These are phyloP conservation scores for Presbytis comata DNA, from an alignment of 2,797 vertebrate genomes.

Conservation along the genomic window DNA sequence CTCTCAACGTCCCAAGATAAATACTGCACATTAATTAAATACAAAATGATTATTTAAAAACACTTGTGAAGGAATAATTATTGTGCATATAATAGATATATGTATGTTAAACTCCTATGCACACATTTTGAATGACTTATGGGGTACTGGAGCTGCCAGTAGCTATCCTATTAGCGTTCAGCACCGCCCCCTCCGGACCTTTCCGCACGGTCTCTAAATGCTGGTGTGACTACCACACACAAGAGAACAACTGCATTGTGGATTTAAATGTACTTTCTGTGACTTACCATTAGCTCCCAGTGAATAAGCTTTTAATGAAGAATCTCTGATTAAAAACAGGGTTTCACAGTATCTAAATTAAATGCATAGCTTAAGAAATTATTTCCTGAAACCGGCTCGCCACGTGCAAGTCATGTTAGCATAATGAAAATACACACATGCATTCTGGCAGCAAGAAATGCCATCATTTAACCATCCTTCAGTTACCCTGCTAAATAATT, in stretches of 20 bases:
- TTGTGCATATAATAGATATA: background rate
- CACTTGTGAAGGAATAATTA: slow-evolving; percentile 35
- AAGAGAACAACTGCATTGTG: slow-evolving; percentile 34
- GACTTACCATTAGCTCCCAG: slow-evolving; percentile 48
- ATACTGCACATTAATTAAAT: slow-evolving; percentile 62
- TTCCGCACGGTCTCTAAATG: background rate
- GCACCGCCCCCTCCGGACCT: background rate
- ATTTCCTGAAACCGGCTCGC: background rate
- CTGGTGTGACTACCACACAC: background rate
- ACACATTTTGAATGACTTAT: background rate
- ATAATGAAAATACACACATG: background rate
- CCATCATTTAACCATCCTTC: background rate
- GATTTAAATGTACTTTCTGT: slow-evolving; percentile 44
- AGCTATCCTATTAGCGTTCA: background rate
- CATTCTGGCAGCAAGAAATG: background rate
- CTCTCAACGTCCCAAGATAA: slow-evolving; percentile 40
- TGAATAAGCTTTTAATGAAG: slow-evolving; percentile 59
- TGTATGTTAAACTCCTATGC: background rate
- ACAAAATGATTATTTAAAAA: slow-evolving; percentile 65
- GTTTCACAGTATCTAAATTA: slow-evolving; percentile 47
- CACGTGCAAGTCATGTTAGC: background rate
- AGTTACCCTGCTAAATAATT: background rate
- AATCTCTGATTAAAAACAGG: slow-evolving; percentile 46
- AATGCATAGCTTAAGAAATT: slow-evolving; percentile 40
- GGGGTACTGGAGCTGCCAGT: background rate